A percentile compares a stretch with the other conserved stretches of the same genome.
These are phyloP conservation scores for Columba livia DNA, from an alignment of 2,113 vertebrate genomes.

Conservation along the genomic window DNA sequence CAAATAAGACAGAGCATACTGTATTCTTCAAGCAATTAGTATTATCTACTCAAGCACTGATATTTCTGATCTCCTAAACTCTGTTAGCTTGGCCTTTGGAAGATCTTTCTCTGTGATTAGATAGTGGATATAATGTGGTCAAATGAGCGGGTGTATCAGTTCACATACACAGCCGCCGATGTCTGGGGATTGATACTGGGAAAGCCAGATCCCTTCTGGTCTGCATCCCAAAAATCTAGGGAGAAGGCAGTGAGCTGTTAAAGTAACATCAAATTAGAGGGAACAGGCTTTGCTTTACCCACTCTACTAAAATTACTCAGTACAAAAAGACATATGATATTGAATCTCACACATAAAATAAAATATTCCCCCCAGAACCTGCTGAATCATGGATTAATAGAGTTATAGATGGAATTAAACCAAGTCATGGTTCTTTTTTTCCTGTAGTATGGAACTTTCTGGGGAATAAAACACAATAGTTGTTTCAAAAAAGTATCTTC, in stretches of 20 bases:
- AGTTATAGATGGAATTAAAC: not conserved
- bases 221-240: not conserved
- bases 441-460: not conserved
- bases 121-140: not conserved
- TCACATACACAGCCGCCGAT: accelerated
- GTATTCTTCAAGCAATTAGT: not conserved
- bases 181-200: not conserved
- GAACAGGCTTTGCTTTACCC: not conserved
- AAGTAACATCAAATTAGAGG: not conserved
- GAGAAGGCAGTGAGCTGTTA: not conserved
- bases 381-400: not conserved
- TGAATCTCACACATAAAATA: not conserved
- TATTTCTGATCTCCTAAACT: slow-evolving; percentile 10
- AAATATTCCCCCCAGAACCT: not conserved
- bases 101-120: not conserved
- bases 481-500: not conserved
- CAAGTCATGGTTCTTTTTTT: not conserved
- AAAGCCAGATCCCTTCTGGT: not conserved
- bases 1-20: slow-evolving; percentile 8
- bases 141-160: not conserved
- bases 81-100: not conserved
- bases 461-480: not conserved
- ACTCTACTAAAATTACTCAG: not conserved
- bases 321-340: not conserved
- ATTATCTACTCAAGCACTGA: not conserved